phyloP scores from a whole-genome alignment of 2,888 invertebrate genomes.

The Ormyrus labotus region DNA sequence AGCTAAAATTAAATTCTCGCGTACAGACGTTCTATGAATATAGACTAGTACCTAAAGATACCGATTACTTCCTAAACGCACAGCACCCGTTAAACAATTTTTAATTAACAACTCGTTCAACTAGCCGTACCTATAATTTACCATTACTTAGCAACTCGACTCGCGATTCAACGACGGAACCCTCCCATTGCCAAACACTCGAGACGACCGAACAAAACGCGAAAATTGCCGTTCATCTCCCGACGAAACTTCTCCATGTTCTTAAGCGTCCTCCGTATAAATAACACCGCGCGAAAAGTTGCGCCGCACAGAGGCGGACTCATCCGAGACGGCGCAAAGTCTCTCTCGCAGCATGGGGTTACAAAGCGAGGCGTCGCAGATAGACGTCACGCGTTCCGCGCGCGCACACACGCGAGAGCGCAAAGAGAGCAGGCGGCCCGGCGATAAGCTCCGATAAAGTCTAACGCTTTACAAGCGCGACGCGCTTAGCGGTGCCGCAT shows the following conservation, averaged over 20 bases:
- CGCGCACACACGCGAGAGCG: background rate
- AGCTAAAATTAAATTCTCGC: too few species aligned
- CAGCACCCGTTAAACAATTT: too few species aligned
- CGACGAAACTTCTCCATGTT: slow-evolving; percentile 25
- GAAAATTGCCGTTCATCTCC: too few species aligned
- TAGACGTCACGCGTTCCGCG: background rate
- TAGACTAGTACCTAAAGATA: too few species aligned
- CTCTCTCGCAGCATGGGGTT: slow-evolving; percentile 32
- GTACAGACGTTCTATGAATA: too few species aligned
- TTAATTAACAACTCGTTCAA: too few species aligned
- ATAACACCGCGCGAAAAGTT: slow-evolving; percentile 12
- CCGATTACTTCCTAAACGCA: too few species aligned
- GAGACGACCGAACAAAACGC: too few species aligned
- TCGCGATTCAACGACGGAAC: too few species aligned
- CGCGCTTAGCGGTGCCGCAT: background rate
- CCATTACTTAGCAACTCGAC: too few species aligned
- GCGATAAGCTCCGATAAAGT: slow-evolving; percentile 36
- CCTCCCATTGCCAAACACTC: too few species aligned
- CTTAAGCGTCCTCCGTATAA: slow-evolving; percentile 8
- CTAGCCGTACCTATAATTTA: too few species aligned
- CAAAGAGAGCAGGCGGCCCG: background rate
- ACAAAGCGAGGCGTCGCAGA: background rate
- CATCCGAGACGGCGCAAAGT: background rate
- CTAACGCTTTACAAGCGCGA: slow-evolving; percentile 1
- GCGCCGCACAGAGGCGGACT: background rate